phyloP scores from a whole-genome alignment of 2,797 vertebrate genomes.

The Merluccius polli region DNA sequence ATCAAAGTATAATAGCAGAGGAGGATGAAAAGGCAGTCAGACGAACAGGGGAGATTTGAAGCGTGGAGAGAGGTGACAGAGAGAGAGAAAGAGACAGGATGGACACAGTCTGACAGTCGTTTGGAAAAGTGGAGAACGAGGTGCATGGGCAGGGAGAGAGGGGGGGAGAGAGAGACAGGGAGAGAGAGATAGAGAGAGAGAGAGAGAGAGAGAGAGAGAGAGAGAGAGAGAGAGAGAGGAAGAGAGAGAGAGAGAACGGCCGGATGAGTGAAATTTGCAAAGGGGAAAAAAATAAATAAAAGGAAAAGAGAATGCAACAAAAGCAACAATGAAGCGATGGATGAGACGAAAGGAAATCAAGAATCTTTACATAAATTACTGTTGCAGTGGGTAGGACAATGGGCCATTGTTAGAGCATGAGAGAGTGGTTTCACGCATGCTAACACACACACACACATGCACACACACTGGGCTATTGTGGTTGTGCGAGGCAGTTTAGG shows the following conservation, averaged over 20 bases:
- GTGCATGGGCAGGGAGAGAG: slow-evolving; percentile 44
- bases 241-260: slow-evolving; percentile 22
- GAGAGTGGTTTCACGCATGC: slow-evolving; percentile 39
- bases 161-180: slow-evolving; percentile 35
- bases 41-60: slow-evolving; percentile 35
- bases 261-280: slow-evolving; percentile 46
- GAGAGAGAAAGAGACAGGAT: slow-evolving; percentile 35
- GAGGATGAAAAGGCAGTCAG: slow-evolving; percentile 15
- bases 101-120: slow-evolving; percentile 10
- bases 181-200: slow-evolving; percentile 31
- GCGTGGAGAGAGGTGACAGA: slow-evolving; percentile 45
- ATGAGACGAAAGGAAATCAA: slow-evolving; percentile 52
- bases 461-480: slow-evolving; percentile 58
- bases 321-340: slow-evolving; percentile 49
- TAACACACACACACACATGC: slow-evolving; percentile 22
- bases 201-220: slow-evolving; percentile 34
- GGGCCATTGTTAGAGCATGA: slow-evolving; percentile 69
- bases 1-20: slow-evolving; percentile 45
- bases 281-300: slow-evolving; percentile 17
- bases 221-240: slow-evolving; percentile 1
- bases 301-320: slow-evolving; percentile 56
- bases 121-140: slow-evolving; percentile 39
- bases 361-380: slow-evolving; percentile 79
- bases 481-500: slow-evolving; percentile 57
- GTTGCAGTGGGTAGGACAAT: slow-evolving; percentile 66